Percentiles rank a stretch among this genome's conserved stretches.
phyloP scores from a whole-genome alignment of 53 echinoderm and acorn worm species.

The Hippasteria phrygiana region DNA sequence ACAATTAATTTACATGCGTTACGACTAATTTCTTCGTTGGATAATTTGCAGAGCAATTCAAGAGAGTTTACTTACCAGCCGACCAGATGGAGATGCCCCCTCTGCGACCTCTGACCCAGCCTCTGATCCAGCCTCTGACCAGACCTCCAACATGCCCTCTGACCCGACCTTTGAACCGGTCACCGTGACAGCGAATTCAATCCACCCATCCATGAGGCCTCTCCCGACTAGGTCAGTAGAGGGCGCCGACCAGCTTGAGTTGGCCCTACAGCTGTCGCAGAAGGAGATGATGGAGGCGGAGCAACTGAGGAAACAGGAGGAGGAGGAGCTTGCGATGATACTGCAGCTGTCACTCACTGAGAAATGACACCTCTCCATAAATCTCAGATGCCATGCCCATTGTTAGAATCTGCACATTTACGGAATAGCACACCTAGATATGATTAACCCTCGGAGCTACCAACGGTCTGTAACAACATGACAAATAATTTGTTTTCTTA shows the following conservation, averaged over 20 bases:
- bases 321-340: conserved; percentile 92
- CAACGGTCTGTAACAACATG: no score
- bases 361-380: conserved; percentile 69
- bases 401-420: background rate
- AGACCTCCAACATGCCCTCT: background rate
- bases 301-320: conserved; percentile 76
- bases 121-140: conserved; percentile 7
- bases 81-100: conserved; percentile 26
- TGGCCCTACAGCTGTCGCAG: conserved; percentile 91
- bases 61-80: conserved; percentile 77
- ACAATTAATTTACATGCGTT: background rate
- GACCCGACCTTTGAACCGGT: conserved; percentile 29
- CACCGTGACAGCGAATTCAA: conserved; percentile 35
- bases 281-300: conserved; percentile 87
- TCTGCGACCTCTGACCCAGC: conserved; percentile 6
- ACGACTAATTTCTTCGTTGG: background rate
- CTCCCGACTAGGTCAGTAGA: conserved; percentile 58
- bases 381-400: background rate
- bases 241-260: conserved; percentile 73
- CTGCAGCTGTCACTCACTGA: conserved; percentile 89
- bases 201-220: conserved; percentile 49
- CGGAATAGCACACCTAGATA: no score
- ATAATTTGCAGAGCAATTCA: conserved; percentile 81
- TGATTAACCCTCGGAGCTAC: no score
- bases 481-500: no score